These are phyloP conservation scores for Hybos culiciformis DNA, from an alignment of 2,888 invertebrate genomes.

Conservation along the genomic window DNA sequence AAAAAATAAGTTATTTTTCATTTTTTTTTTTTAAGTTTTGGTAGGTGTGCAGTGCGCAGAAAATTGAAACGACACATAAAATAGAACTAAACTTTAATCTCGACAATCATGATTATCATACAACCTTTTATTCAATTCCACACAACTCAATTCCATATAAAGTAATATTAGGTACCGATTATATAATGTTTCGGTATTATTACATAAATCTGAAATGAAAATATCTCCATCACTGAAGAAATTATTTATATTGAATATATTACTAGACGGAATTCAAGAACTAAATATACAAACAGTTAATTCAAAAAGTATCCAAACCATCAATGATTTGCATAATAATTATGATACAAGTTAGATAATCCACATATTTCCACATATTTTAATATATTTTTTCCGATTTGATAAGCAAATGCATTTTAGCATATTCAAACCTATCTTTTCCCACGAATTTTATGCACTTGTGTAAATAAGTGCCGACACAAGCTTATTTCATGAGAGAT, in stretches of 20 bases:
- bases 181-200: not conserved
- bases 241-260: not conserved
- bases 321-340: not conserved
- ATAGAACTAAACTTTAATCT: not conserved
- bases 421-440: no score
- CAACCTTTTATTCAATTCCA: not conserved
- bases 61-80: not conserved
- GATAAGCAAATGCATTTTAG: no score
- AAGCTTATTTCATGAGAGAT: no score
- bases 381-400: no score
- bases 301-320: not conserved
- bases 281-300: not conserved
- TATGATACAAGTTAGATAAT: no score
- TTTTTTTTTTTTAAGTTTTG: no score
- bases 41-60: no score
- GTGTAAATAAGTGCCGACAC: no score
- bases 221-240: not conserved
- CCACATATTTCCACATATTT: no score
- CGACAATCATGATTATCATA: not conserved
- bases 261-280: not conserved
- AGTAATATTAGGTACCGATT: not conserved
- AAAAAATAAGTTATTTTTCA: no score
- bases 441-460: no score
- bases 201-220: not conserved
- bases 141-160: not conserved